Evolutionary conservation across 2,888 invertebrate species (phyloP), one percentile per base, ranked within the genome.

Genomic region (Chydorus sphaericus): DNA sequence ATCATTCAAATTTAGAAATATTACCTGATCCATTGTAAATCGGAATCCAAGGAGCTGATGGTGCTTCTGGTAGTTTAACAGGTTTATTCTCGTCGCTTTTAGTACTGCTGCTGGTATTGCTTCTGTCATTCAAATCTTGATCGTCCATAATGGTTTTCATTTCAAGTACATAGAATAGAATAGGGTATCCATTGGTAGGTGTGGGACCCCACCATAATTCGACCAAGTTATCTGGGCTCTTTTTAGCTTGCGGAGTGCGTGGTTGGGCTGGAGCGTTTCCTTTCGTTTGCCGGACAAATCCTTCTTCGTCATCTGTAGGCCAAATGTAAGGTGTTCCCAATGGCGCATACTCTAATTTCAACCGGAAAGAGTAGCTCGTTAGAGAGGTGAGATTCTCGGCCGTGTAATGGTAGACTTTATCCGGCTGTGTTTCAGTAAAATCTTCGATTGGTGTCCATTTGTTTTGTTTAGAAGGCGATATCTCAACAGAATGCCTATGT

Each of bases 21-120:
- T 63, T 66, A 82, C 81, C 84, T 50, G 81, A 80, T 61, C 87
- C 89, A 65, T 86, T 88, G 65, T 88, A 86, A 54, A 82, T 76
- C 1, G 75, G 66, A 50, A 70, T 70, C 83, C 83, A 83, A 56
- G 74, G 4, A 14, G n/a, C n/a, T n/a, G 23, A 54, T 18, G 18
- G 33, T 1, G 30, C 14, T 7, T 55, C 30, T 2, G 48, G 20
- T 23, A 26, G n/a, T 31, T 60, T 69, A 0, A 84, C 86, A 73
- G 90, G n/a, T 14, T 20, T 44, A 5, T 20, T 20, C 16, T 23
- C 26, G 14, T 16, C 44, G 3, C 14, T 26, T n/a, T n/a, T n/a
- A 14, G 33, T 33, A 33, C 28, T 16, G 2, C 14, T 44, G 23
- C n/a, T 28, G 28, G 23, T 44, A 10, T 23, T 26, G n/a, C n/a